phyloP scores from a whole-genome alignment of 2,113 vertebrate genomes.

The Oriolus oriolus region DNA sequence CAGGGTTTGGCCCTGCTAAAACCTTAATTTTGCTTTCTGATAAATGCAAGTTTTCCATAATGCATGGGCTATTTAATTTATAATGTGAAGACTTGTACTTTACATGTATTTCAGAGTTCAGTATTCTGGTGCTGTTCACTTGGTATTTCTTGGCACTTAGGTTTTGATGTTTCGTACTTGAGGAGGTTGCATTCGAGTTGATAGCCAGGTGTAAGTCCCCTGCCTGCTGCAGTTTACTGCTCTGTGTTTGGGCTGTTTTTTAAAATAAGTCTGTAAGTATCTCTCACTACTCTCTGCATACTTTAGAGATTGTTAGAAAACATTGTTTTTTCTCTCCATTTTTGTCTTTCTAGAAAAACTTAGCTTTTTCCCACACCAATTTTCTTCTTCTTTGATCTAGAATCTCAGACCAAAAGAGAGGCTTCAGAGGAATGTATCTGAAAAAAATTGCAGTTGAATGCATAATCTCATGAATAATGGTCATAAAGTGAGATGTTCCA shows the following conservation, averaged over 20 bases:
- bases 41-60: neutral
- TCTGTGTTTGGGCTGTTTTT: neutral
- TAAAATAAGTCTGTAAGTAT: neutral
- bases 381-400: neutral
- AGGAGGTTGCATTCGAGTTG: neutral
- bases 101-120: neutral
- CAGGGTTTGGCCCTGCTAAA: neutral
- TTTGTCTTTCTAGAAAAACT: neutral
- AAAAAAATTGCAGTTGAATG: neutral
- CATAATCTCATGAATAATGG: neutral
- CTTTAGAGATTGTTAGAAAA: neutral
- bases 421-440: neutral
- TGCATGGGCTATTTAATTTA: neutral
- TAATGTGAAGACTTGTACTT: neutral
- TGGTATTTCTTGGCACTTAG: neutral
- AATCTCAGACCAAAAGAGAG: neutral
- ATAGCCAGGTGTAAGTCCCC: neutral
- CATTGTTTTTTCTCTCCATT: fast-evolving
- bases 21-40: neutral
- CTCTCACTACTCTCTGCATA: neutral
- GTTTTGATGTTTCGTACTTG: neutral
- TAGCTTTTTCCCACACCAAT: fast-evolving
- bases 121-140: neutral
- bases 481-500: neutral
- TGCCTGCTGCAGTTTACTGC: neutral